Evolutionary conservation across 2,797 vertebrate genomes (phyloP), one percentile per base, ranked within the genome.

Genomic region (Muraenolepis orangiensis): DNA sequence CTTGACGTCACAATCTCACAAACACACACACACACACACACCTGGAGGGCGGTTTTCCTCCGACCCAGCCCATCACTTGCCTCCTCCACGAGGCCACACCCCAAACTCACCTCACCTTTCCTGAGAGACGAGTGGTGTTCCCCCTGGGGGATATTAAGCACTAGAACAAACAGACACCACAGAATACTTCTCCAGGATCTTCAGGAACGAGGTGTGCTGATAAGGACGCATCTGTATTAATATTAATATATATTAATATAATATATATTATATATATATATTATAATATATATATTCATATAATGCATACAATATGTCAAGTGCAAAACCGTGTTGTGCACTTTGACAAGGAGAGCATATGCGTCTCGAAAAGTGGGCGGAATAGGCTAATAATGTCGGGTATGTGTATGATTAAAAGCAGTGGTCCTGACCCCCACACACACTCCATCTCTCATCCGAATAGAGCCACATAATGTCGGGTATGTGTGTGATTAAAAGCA

Each of bases 21-120:
- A 6, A 40, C 38, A 40, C 38, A 40, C 38, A 40, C 38, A 40
- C 57, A 61, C 57, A 61, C 57, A 61, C 57, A 61, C 57, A 61
- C 10, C 20, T 61, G 40, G 13, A 42, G 34, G 23, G 30, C 20
- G 78, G 75, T 69, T 67, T 69, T 71, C 46, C 42, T 78, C 40
- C 16, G 57, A 71, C 64, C 30, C 31, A 66, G 32, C 66, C 46
- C 3, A n/a, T 51, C 46, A 51, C 6, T n/a, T 6, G 46, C 14
- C 18, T 51, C 18, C 46, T 57, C 6, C 46, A 6, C 10, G 46
- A 57, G 20, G 46, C 51, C 51, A 57, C 51, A 23, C 51, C 51
- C 51, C 51, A 1, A n/a, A 57, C 51, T 7, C 51, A 57, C 51
- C 51, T 57, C 20, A 18, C 42, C 42, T 46, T n/a, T n/a, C 42